Base-by-base conservation (phyloP, 2,797 vertebrate genomes). In the Manis javanica region DNA sequence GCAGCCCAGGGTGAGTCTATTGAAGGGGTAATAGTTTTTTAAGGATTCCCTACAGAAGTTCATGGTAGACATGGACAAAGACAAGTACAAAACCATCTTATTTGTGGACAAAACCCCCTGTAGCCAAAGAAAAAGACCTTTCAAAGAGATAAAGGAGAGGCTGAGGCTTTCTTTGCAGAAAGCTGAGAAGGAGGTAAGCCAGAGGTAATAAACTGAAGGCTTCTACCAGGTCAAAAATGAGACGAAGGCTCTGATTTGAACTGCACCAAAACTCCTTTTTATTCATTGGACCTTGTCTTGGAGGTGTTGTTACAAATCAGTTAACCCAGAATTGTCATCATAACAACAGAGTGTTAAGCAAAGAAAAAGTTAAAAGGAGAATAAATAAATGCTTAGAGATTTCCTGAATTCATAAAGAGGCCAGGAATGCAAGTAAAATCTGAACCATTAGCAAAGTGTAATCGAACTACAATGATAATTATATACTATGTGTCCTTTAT, bases 181-280 rank as follows among this genome's bases (percentile, higher is more conserved):
- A 85, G 7, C 16, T 8, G 61, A 53, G 19, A 11, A 91, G 26
- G 10, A 83, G 10, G 26, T 86, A 34, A 93, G 34, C 64, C n/a
- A 61, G n/a, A 94, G 6, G 31, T 31, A n/a, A 18, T 34, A 29
- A 42, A 64, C 24, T 49, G 53, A 71, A 87, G 94, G 31, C 9
- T 78, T 85, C 81, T 23, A 85, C 3, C 16, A 85, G n/a, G 4
- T 94, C 37, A n/a, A 90, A 90, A 85, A 82, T 82, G 81, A 96
- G 63, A 77, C 51, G 53, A 64, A 86, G 7, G 46, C 26, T 86
- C 74, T 87, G 61, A 85, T 78, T 90, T 94, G 3, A 72, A 82
- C 31, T 84, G 19, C 26, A 92, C 1, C 26, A n/a, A 92, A 90
- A 42, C 68, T 63, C 18, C 53, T 1, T 83, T 94, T 68, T 23